phyloP scores from a whole-genome alignment of 2,888 invertebrate species.

The Rotaria magnacalcarata region DNA sequence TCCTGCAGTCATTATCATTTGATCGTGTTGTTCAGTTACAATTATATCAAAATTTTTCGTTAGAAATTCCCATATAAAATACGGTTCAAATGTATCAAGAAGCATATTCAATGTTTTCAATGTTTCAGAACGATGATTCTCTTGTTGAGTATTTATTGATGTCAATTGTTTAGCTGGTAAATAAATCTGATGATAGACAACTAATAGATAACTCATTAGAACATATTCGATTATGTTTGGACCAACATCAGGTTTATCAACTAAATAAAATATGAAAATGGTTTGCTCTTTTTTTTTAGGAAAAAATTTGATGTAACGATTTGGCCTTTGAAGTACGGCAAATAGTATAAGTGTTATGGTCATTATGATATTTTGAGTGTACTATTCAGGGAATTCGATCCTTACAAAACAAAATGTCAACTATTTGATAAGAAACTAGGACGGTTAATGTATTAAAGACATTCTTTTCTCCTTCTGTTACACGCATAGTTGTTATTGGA shows the following conservation, averaged over 20 bases:
- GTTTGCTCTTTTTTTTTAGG: too few species aligned
- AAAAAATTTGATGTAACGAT: too few species aligned
- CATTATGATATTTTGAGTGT: too few species aligned
- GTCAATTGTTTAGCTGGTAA: conserved; percentile 42
- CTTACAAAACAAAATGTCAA: too few species aligned
- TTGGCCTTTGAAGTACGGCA: too few species aligned
- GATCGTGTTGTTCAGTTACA: conserved; percentile 49
- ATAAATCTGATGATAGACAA: conserved; percentile 35
- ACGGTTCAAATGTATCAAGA: conserved; percentile 76
- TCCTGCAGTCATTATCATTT: background rate
- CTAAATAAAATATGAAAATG: conserved; percentile 57
- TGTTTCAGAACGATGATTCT: conserved; percentile 46
- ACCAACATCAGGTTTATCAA: conserved; percentile 82
- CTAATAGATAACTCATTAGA: conserved; percentile 70
- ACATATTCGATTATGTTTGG: conserved; percentile 72
- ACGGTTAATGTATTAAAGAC: too few species aligned
- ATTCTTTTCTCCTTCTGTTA: too few species aligned
- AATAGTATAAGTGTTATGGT: too few species aligned
- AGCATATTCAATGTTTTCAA: conserved; percentile 76
- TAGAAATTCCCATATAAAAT: conserved; percentile 78
- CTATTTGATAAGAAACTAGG: too few species aligned
- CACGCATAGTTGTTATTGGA: too few species aligned
- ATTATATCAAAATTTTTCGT: conserved; percentile 56
- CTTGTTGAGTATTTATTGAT: conserved; percentile 47
- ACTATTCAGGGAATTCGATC: too few species aligned